Conservation (phyloP, 37 sponge, comb jelly and placozoan genomes). For the Axinella damicornis region DNA sequence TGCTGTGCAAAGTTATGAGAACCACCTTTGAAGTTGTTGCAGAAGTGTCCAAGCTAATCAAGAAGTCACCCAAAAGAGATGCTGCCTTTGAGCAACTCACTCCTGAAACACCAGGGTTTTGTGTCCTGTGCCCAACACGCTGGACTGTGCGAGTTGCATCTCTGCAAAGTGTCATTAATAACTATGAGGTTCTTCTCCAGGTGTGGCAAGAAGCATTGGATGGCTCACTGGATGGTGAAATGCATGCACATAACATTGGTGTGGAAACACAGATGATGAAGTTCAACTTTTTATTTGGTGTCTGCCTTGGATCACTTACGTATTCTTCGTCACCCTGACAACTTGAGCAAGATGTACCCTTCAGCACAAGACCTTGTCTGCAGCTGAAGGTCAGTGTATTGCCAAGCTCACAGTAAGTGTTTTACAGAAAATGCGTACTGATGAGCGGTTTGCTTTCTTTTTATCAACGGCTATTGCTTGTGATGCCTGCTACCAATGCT, state of each 20-base stretch:
- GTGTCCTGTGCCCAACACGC: conserved; percentile 51
- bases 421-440: conserved; percentile 26
- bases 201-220: conserved; percentile 50
- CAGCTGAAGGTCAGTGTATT: conserved; percentile 50
- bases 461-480: conserved; percentile 1
- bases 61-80: conserved; percentile 38
- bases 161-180: conserved; percentile 42
- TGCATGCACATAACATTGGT: conserved; percentile 47
- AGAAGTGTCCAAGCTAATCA: conserved; percentile 30
- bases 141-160: conserved; percentile 45
- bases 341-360: conserved; percentile 61
- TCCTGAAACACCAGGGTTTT: conserved; percentile 41
- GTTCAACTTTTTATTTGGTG: conserved; percentile 56
- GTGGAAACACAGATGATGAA: conserved; percentile 51
- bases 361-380: conserved; percentile 37
- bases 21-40: conserved; percentile 6
- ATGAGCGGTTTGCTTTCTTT: conserved; percentile 32
- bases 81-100: conserved; percentile 31
- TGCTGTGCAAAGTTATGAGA: not conserved
- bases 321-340: conserved; percentile 38
- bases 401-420: conserved; percentile 23
- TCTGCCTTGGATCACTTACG: not conserved
- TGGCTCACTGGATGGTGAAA: conserved; percentile 15
- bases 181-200: conserved; percentile 18
- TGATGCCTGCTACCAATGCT: too few relatives aligned